These are phyloP conservation scores for Latrodectus hesperus DNA, from an alignment of 2,888 invertebrate genomes.

Conservation along the genomic window DNA sequence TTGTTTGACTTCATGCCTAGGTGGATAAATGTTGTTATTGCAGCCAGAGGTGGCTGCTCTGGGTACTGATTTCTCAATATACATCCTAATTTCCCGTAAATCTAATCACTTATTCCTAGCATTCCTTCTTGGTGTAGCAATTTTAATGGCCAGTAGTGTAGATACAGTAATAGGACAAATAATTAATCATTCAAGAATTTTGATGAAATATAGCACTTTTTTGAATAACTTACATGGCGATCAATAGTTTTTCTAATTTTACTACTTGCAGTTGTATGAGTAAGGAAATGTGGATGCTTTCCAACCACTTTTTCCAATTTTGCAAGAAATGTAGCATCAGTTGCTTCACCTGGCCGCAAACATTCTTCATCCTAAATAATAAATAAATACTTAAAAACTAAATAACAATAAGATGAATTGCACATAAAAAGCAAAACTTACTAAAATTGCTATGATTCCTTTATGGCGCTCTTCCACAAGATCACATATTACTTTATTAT, in stretches of 20 bases:
- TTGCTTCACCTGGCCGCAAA: slow-evolving; percentile 89
- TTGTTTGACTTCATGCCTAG: too few relatives aligned
- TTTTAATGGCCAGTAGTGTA: too few relatives aligned
- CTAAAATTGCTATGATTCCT: slow-evolving; percentile 78
- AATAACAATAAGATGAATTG: background rate
- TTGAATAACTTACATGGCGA: slow-evolving; percentile 80
- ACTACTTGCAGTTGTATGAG: slow-evolving; percentile 85
- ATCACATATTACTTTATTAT: slow-evolving; percentile 94
- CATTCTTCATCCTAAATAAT: slow-evolving; percentile 87
- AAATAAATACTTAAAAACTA: background rate
- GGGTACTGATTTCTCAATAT: too few relatives aligned
- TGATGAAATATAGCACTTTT: too few relatives aligned
- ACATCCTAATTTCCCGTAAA: too few relatives aligned
- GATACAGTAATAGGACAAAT: too few relatives aligned
- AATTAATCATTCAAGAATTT: too few relatives aligned
- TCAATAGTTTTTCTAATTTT: slow-evolving; percentile 87
- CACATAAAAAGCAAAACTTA: slow-evolving; percentile 67
- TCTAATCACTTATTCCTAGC: too few relatives aligned
- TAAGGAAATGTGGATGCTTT: slow-evolving; percentile 87
- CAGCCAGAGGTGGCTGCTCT: too few relatives aligned
- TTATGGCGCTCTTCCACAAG: slow-evolving; percentile 91
- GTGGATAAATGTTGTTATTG: too few relatives aligned
- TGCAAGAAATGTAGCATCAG: slow-evolving; percentile 86
- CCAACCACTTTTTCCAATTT: slow-evolving; percentile 85
- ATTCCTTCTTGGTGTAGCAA: too few relatives aligned